Evolutionary conservation across 2,797 vertebrate genomes (phyloP), one percentile per base, ranked within the genome.

Genomic region (Megalops cyprinoides): DNA sequence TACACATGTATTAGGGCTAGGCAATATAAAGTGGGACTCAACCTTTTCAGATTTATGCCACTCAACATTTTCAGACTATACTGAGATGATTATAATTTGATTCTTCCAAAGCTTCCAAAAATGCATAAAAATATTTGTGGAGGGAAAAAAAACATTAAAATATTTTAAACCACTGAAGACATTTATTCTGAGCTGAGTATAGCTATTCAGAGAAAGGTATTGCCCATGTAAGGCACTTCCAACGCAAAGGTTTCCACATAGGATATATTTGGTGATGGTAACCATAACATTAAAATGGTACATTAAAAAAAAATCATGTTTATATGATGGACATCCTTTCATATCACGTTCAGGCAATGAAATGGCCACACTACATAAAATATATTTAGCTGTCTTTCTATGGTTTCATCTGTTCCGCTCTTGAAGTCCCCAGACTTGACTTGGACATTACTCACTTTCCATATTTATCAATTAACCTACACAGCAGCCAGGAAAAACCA

Each of bases 381-480:
- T 76, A 55, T 77, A 74, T 69, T 69, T 39, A 55, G 76, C 62
- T 75, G 62, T 79, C 76, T 77, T 67, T 82, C 58, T 55, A 76
- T 39, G 55, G 25, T 79, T 75, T 75, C 34, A 73, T 82, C 76
- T 67, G 77, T 81, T 87, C 83, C 79, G 76, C 79, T 85, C 53
- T 78, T 83, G 58, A 81, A 46, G 58, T 79, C 79, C 53, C 56
- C 28, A 62, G 28, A 62, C 25, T 62, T 62, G 28, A 62, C 58
- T 34, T 81, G 71, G 71, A 49, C 58, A 65, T 6, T n/a, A n/a
- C 81, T 56, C 3, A 18, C 69, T 79, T 81, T 74, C 82, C 85
- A 77, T 82, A 79, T 79, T 87, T 84, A 86, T 87, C 85, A 84
- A 82, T 86, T 83, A 86, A 82, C 76, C 58, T 78, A 9, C 1